phyloP scores from a whole-genome alignment of 1,140 invertebrate genomes.

The Dreissena rostriformis region DNA sequence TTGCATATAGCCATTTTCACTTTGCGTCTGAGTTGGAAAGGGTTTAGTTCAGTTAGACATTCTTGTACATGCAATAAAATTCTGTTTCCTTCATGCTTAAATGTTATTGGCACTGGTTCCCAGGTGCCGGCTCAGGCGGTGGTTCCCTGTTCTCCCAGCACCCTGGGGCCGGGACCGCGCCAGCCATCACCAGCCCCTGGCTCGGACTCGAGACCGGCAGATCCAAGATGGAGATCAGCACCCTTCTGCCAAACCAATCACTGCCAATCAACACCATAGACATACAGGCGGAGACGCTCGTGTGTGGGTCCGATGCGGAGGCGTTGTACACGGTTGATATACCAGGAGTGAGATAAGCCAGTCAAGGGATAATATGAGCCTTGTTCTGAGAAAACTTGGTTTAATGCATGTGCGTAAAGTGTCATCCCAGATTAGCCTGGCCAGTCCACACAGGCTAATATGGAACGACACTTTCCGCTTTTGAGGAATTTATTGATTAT shows the following conservation, averaged over 20 bases:
- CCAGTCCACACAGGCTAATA: too few relatives aligned
- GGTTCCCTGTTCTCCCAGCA: conserved; percentile 30
- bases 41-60: too few relatives aligned
- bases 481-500: too few relatives aligned
- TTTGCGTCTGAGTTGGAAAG: too few relatives aligned
- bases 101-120: neutral
- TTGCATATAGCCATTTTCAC: too few relatives aligned
- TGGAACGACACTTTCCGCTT: too few relatives aligned
- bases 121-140: conserved; percentile 51
- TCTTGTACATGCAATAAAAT: too few relatives aligned
- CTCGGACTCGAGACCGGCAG: conserved; percentile 86
- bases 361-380: neutral
- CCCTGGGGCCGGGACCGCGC: neutral
- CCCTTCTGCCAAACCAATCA: conserved; percentile 85
- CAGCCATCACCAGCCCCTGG: conserved; percentile 82
- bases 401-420: too few relatives aligned
- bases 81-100: too few relatives aligned
- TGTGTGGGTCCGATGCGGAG: conserved; percentile 92
- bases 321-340: conserved; percentile 69
- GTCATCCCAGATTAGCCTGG: too few relatives aligned
- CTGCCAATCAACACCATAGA: conserved; percentile 91
- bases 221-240: conserved; percentile 87
- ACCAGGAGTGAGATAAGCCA: conserved; percentile 58
- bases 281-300: conserved; percentile 86
- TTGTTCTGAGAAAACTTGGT: too few relatives aligned